Percentiles rank a stretch among this genome's conserved stretches.
Conservation (phyloP, 2,113 vertebrate species). For the Megaleporinus macrocephalus region DNA sequence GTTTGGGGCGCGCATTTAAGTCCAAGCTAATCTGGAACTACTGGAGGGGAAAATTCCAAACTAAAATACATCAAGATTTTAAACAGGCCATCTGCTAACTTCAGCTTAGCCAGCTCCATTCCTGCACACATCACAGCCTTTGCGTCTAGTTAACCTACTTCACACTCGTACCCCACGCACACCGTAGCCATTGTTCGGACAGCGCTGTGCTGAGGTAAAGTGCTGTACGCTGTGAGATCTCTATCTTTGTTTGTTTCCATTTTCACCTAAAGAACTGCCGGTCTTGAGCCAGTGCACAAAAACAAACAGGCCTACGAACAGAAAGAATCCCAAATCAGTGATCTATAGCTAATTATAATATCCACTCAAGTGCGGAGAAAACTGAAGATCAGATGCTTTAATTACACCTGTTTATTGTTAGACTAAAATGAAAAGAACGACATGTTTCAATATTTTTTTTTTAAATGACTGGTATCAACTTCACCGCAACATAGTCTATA, state of each 20-base stretch:
- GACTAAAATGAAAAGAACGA: neutral
- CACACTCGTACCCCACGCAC: slow-evolving; percentile 11
- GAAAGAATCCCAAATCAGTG: neutral
- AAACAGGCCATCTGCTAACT: slow-evolving; percentile 57
- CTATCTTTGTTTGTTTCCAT: neutral
- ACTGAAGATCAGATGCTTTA: neutral
- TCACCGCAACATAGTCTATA: too few species aligned
- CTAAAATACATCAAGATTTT: slow-evolving; percentile 58
- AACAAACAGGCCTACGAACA: neutral
- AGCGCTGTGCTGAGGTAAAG: neutral
- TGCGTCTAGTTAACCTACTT: slow-evolving; percentile 53
- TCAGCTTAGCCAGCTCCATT: slow-evolving; percentile 53
- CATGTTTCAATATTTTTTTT: neutral
- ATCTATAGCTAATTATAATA: slow-evolving; percentile 11
- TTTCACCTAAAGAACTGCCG: neutral
- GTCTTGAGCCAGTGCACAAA: neutral
- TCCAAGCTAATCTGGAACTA: slow-evolving; percentile 55
- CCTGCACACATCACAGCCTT: slow-evolving; percentile 39
- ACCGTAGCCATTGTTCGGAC: slow-evolving; percentile 16
- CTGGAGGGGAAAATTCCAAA: slow-evolving; percentile 58
- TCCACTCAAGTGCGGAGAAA: slow-evolving; percentile 6
- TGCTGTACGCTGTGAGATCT: slow-evolving; percentile 9
- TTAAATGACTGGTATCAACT: too few species aligned
- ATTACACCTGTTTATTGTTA: neutral
- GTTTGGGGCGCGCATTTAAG: slow-evolving; percentile 40